Base-by-base conservation (phyloP, 2,797 vertebrate species). In the Pogonophryne albipinna region DNA sequence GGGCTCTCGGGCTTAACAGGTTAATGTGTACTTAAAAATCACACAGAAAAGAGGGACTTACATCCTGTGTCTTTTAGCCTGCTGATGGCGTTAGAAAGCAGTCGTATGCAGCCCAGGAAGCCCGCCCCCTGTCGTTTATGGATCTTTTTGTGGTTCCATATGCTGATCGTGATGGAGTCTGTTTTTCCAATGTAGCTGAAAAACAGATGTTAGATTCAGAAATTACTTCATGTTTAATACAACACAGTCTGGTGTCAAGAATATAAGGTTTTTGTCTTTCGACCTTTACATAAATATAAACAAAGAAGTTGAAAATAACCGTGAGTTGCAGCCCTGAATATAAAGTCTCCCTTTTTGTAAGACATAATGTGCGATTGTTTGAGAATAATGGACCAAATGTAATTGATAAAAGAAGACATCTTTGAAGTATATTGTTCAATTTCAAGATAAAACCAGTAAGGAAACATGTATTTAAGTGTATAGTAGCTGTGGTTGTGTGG, bases 131-230 rank as follows among this genome's bases (percentile, higher is more conserved):
- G 98, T 78, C 98, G 97, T 93, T 99, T 99, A 92, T 99, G 97
- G 88, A 99, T 98, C 95, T 99, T 99, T 94, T 98, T 99, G 91
- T 99, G 98, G 95, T 99, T 99, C 98, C 98, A 99, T 88, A 99
- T 96, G 12, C 98, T 99, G 95, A 99, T 98, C 83, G 98, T 99
- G 93, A 99, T 98, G 57, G 98, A 99, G 94, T 99, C 98, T 0
- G 96, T 97, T 91, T 99, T 99, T 68, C 98, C 98, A 78, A 99
- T 97, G 42, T 99, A 99, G 82, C 97, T 98, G 87, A 15, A 84
- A 57, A 61, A 69, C 2, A 76, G 4, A 65, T 8, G 11, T 44
- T 14, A 64, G 44, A 38, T 19, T n/a, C 1, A 49, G n/a, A 11
- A 0, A 2, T 17, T 41, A 17, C 6, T 71, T 3, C 9, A 41